phyloP scores from a whole-genome alignment of 2,113 vertebrate species.

The Pachyramphus minor region DNA sequence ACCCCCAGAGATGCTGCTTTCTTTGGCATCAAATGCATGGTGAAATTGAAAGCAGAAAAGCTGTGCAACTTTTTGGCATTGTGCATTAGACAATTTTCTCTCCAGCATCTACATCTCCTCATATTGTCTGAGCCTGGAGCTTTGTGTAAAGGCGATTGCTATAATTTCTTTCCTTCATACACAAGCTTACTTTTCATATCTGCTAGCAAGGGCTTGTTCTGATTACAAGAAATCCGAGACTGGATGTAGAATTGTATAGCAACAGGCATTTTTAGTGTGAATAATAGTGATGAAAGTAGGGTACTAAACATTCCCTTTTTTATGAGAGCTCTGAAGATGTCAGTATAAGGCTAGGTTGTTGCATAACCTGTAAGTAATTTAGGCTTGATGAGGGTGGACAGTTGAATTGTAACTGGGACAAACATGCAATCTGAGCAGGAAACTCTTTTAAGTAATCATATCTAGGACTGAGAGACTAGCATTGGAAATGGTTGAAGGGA shows the following conservation, averaged over 20 bases:
- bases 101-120: background rate
- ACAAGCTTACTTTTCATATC: background rate
- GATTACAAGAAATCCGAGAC: background rate
- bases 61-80: background rate
- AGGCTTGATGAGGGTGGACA: background rate
- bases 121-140: background rate
- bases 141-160: background rate
- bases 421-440: background rate
- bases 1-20: background rate
- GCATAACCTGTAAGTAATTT: background rate
- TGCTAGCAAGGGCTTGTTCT: background rate
- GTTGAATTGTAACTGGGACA: background rate
- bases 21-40: background rate
- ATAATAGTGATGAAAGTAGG: background rate
- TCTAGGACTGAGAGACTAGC: background rate
- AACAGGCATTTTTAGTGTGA: background rate
- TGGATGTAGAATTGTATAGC: background rate
- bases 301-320: background rate
- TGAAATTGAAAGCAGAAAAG: background rate
- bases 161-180: background rate
- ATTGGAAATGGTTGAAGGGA: background rate
- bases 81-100: background rate
- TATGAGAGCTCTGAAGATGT: background rate
- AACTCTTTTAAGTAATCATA: background rate
- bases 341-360: background rate